Conservation (phyloP, 2,113 vertebrate genomes). For the Elgaria multicarinata region DNA sequence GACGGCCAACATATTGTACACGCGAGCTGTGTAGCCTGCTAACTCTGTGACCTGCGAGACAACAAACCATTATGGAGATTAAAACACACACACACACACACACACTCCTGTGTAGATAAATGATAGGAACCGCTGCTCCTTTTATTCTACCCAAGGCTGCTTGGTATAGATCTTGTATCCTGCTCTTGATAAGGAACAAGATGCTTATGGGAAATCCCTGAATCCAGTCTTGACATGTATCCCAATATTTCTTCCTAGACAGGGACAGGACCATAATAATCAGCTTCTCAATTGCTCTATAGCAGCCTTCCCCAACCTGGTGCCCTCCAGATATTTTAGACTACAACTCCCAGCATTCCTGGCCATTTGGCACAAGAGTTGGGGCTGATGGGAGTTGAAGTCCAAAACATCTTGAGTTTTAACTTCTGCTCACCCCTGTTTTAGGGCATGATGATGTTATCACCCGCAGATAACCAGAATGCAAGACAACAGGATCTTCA, state of each 20-base stretch:
- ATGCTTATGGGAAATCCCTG: constrained; percentile 3
- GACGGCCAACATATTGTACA: constrained; percentile 95
- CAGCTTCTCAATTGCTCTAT: background rate
- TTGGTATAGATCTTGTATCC: background rate
- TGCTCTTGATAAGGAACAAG: background rate
- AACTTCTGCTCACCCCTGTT: background rate
- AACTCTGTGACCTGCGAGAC: constrained; percentile 90
- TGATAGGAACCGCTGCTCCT: background rate
- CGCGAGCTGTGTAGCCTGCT: constrained; percentile 95
- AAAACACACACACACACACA: background rate
- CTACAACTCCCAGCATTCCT: too few species aligned
- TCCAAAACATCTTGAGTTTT: too few species aligned
- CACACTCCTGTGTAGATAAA: constrained; percentile 10
- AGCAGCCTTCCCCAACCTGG: too few species aligned
- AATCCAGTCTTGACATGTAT: background rate
- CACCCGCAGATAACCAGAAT: background rate
- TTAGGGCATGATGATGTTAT: background rate
- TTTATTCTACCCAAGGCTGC: background rate
- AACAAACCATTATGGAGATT: constrained; percentile 27
- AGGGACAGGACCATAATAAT: background rate
- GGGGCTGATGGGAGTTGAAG: too few species aligned
- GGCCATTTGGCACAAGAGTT: too few species aligned
- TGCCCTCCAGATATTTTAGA: too few species aligned
- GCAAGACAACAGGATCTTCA: background rate
- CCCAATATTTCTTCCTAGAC: constrained; percentile 11